Conservation (phyloP, 1,140 invertebrate genomes). For the Cydia strobilella region DNA sequence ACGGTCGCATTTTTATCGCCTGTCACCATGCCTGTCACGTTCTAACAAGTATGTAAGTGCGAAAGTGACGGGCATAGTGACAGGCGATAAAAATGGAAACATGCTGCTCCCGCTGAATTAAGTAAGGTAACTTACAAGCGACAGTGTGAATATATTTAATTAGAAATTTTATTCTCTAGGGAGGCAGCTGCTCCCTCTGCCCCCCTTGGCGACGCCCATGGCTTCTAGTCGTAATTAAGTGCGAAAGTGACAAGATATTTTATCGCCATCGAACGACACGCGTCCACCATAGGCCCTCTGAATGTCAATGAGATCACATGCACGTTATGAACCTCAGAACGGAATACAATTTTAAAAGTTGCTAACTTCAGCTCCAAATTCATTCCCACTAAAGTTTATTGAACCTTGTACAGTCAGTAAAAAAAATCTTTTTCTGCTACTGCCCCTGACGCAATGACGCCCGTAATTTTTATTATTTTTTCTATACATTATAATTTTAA, state of each 20-base stretch:
- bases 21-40: too few relatives aligned
- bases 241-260: background rate
- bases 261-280: background rate
- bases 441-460: background rate
- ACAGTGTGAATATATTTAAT: too few relatives aligned
- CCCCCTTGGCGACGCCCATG: too few relatives aligned
- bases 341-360: conserved; percentile 52
- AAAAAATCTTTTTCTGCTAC: background rate
- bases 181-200: too few relatives aligned
- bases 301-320: conserved; percentile 47
- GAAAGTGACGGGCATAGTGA: too few relatives aligned
- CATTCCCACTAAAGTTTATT: background rate
- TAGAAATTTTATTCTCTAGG: too few relatives aligned
- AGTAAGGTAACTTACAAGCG: too few relatives aligned
- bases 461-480: conserved; percentile 15
- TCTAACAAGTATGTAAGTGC: too few relatives aligned
- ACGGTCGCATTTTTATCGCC: too few relatives aligned
- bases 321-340: conserved; percentile 34
- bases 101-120: too few relatives aligned
- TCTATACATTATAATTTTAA: conserved; percentile 5
- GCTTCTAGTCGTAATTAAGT: too few relatives aligned
- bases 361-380: background rate
- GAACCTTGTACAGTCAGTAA: background rate
- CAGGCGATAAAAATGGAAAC: too few relatives aligned
- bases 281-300: conserved; percentile 35